Evolutionary conservation across 2,113 vertebrate genomes (phyloP).

Genomic region (Nycticorax nycticorax): DNA sequence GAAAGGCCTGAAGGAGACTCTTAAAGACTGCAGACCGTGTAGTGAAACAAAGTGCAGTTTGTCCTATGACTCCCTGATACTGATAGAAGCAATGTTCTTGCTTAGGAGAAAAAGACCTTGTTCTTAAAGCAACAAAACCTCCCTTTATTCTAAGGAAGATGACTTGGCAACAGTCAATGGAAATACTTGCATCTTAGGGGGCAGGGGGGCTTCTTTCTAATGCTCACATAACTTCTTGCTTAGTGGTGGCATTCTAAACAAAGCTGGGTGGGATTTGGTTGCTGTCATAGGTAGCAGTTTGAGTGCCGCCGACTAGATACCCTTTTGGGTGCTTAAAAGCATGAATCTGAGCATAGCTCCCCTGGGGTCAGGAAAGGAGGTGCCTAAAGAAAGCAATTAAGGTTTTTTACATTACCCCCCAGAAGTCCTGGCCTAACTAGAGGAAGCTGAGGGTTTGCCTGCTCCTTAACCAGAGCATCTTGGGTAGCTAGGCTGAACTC

Average conservation of each 20-base stretch:
- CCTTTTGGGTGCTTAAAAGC: background rate
- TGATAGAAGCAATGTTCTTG: background rate
- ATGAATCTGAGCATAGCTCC: background rate
- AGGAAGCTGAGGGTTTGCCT: background rate
- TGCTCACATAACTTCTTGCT: background rate
- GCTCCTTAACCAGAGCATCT: background rate
- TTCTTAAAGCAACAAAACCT: conserved; percentile 16
- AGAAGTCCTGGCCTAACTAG: background rate
- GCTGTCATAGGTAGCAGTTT: background rate
- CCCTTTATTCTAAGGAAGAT: background rate
- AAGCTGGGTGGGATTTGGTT: background rate
- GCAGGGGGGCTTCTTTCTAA: background rate
- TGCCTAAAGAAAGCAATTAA: background rate
- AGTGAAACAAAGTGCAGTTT: background rate
- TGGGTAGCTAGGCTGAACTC: background rate
- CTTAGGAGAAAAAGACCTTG: background rate
- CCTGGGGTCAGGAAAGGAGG: background rate
- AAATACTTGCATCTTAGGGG: background rate
- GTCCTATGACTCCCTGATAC: conserved; percentile 20
- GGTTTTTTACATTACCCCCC: background rate
- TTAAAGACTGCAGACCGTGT: background rate
- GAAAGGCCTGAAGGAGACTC: background rate
- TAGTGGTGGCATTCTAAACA: background rate
- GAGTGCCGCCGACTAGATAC: background rate
- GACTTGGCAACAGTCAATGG: background rate